Conservation (phyloP, 2,113 vertebrate genomes). For the Rhagologus leucostigma region DNA sequence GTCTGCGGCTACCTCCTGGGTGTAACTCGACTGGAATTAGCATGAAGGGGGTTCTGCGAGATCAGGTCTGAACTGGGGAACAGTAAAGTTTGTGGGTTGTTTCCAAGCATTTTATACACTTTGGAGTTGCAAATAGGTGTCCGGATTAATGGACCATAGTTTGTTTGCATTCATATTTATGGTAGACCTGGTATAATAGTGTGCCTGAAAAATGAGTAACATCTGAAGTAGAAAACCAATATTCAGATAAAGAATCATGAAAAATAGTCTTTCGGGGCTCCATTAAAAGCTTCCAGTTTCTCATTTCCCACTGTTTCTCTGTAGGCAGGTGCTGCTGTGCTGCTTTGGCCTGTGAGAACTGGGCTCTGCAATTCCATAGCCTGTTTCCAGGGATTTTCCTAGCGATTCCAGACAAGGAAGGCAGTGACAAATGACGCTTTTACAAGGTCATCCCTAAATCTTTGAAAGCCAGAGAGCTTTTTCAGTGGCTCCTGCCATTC, state of each 20-base stretch:
- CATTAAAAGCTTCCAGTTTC: not conserved
- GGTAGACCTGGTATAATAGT: not conserved
- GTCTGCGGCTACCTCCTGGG: not conserved
- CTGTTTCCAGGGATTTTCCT: not conserved
- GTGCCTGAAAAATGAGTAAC: not conserved
- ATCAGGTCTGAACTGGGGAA: not conserved
- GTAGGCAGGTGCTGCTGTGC: not conserved
- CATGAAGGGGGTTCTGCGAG: not conserved
- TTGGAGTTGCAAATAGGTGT: slow-evolving; percentile 1
- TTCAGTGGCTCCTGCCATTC: not conserved
- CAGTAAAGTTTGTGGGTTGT: not conserved
- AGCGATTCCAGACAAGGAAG: not conserved
- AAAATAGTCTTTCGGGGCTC: not conserved
- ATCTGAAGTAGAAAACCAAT: not conserved
- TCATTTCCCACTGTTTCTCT: not conserved
- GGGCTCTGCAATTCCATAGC: not conserved
- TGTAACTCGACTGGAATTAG: not conserved
- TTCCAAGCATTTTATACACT: not conserved
- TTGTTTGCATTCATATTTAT: not conserved
- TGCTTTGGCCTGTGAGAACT: not conserved
- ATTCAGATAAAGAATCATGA: not conserved
- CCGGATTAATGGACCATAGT: not conserved
- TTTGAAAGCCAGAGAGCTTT: slow-evolving; percentile 12
- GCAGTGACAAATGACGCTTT: slow-evolving; percentile 32
- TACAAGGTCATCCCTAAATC: slow-evolving; percentile 29